Base-by-base conservation (phyloP, 2,888 invertebrate species). In the Platypus cylindrus region DNA sequence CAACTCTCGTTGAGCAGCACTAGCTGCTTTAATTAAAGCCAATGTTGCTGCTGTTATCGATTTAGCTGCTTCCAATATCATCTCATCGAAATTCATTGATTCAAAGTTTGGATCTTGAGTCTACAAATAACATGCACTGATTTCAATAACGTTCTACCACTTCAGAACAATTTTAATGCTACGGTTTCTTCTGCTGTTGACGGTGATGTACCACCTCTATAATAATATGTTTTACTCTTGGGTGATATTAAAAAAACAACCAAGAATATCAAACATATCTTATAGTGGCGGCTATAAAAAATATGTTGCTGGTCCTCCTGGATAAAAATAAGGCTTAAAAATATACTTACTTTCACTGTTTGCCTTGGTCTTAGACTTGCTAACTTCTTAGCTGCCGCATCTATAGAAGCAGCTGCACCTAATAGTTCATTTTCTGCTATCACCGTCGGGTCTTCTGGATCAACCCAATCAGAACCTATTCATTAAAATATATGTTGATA, bases 201-300 rank as follows among this genome's bases (percentile, higher is more conserved):
- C n/a, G n/a, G n/a, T n/a, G n/a, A n/a, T 12, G 30, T 28, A 16
- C 26, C 50, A 50, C 68, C 73, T 73, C 86, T 73, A 69, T 85
- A 80, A 80, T 83, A 86, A 95, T 94, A 97, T 93, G 95, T 94
- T 89, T 90, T 91, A 91, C 86, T 91, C 87, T 86, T 79, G 94
- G 94, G 90, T 87, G 90, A 80, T 71, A 68, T 58, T 56, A 51
- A 66, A 66, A 67, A 68, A 71, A 87, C 91, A 94, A 97, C 95
- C 97, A 97, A 97, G 95, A 95, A 95, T 97, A 97, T 94, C 95
- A 97, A 97, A 97, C 97, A 97, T 97, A 97, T 97, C 95, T 94
- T 66, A 83, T 76, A 69, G 80, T 66, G 68, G 71, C 47, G 28
- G 8, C 26, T 30, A 42, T 46, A 48, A 47, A 42, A 31, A 25